Base-by-base conservation (phyloP, 2,113 vertebrate species). In the Centropristis striata region DNA sequence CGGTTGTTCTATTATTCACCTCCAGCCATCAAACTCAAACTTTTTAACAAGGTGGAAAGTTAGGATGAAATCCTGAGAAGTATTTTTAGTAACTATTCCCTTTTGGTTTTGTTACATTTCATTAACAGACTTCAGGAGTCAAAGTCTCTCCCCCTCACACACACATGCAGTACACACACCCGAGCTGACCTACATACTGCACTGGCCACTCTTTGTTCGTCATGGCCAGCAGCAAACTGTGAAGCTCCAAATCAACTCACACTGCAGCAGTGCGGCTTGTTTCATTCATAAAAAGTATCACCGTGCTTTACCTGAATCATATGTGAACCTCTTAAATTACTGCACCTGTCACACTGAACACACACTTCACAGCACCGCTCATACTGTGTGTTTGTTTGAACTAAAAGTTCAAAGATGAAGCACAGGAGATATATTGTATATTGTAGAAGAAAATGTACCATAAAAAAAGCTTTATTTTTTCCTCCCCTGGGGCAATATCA, bases 171-270 rank as follows among this genome's bases (percentile, higher is more conserved):
- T 14, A 15, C 53, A 60, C 63, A 51, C 54, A 58, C 37, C 16
- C 3, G 6, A 46, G 37, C 82, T 80, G 81, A 82, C 84, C 87
- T 74, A 82, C 46, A 77, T 80, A 54, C 55, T 12, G 23, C 28
- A 57, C 50, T 41, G 14, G 53, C 55, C 39, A 49, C 44, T 76
- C 70, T 77, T 59, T 84, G 81, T 84, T 80, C 59, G 28, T 53
- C 13, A 5, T 21, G 42, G 51, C 64, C 71, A 14, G 57, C 49
- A 68, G 71, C 68, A 54, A 67, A 80, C 61, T 71, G 55, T 21
- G 77, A 78, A 71, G 47, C 68, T 80, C 58, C 41, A 57, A 28
- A 53, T 36, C 73, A 49, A 9, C 32, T 49, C 61, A 32, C 44
- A 18, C 27, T 61, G 51, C 80, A 60, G 47, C 23, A 18, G 60